Evolutionary conservation across 2,888 invertebrate genomes (phyloP).

Genomic region (Drosophila birchii): DNA sequence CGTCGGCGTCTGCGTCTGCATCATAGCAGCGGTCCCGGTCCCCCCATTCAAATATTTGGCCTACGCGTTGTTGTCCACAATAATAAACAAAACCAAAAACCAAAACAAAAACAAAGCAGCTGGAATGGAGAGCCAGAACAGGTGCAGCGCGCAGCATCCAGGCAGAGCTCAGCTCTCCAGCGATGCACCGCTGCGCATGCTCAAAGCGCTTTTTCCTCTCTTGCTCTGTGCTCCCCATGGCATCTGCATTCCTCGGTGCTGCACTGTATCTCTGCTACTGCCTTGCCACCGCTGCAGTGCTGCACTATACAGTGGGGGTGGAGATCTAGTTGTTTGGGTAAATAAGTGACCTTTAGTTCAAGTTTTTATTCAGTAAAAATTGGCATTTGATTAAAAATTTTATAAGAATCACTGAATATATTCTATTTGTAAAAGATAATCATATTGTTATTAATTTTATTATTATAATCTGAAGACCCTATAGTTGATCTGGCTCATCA

Average conservation of each 20-base stretch:
- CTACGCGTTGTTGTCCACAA: constrained; percentile 68
- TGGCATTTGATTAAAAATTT: accelerated
- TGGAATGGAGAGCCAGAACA: constrained; percentile 25
- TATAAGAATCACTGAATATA: neutral
- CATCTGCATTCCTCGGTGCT: constrained; percentile 1
- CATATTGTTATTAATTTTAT: neutral
- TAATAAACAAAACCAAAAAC: constrained; percentile 31
- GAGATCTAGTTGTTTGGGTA: too few relatives aligned
- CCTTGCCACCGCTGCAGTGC: neutral
- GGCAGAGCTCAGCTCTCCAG: constrained; percentile 15
- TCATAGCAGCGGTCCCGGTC: constrained; percentile 23
- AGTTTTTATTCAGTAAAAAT: neutral
- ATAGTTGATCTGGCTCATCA: neutral
- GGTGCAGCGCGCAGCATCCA: constrained; percentile 43
- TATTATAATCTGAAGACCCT: neutral
- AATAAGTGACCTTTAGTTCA: neutral
- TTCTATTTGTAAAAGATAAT: neutral
- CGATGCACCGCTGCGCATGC: constrained; percentile 4
- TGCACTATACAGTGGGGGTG: neutral
- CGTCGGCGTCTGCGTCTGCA: constrained; percentile 22
- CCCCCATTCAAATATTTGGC: constrained; percentile 71
- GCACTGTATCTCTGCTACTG: constrained; percentile 16
- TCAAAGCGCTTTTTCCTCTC: constrained; percentile 10
- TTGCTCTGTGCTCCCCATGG: neutral
- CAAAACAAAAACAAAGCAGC: constrained; percentile 39